These are phyloP conservation scores for Fulica atra DNA, from an alignment of 2,113 vertebrate species.

Conservation along the genomic window DNA sequence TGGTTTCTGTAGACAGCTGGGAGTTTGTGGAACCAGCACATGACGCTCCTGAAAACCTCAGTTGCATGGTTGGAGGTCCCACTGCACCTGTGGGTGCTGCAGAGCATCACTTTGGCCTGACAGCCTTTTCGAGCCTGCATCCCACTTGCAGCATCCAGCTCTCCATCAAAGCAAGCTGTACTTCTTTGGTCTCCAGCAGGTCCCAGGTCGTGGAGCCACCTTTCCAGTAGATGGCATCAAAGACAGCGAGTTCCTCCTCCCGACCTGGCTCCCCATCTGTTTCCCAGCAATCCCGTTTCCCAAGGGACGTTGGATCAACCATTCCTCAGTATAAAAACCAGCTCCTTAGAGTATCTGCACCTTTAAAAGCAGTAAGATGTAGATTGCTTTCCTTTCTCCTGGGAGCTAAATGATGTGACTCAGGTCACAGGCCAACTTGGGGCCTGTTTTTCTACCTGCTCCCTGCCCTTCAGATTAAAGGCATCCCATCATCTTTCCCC, in stretches of 20 bases:
- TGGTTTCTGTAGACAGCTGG: not conserved
- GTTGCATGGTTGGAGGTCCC: not conserved
- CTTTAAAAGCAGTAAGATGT: not conserved
- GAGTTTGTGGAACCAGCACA: not conserved
- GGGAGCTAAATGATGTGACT: rapidly evolving
- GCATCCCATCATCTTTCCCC: not conserved
- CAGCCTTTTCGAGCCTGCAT: not conserved
- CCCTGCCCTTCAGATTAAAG: not conserved
- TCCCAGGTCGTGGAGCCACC: not conserved
- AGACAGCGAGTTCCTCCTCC: constrained; percentile 9
- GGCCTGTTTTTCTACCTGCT: not conserved
- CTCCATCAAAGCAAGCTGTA: rapidly evolving
- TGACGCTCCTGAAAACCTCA: not conserved
- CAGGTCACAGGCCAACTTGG: rapidly evolving
- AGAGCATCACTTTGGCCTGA: not conserved
- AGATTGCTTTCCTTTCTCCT: not conserved
- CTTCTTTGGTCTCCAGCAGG: not conserved
- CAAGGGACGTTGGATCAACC: not conserved
- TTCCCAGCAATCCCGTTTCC: not conserved
- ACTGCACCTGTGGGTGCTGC: not conserved
- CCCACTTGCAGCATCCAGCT: not conserved
- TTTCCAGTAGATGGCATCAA: constrained; percentile 69
- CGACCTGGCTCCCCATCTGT: not conserved
- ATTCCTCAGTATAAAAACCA: not conserved
- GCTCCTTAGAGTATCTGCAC: not conserved